These are phyloP conservation scores for Vulpes ferrilata DNA, from an alignment of 2,113 vertebrate species.

Conservation along the genomic window DNA sequence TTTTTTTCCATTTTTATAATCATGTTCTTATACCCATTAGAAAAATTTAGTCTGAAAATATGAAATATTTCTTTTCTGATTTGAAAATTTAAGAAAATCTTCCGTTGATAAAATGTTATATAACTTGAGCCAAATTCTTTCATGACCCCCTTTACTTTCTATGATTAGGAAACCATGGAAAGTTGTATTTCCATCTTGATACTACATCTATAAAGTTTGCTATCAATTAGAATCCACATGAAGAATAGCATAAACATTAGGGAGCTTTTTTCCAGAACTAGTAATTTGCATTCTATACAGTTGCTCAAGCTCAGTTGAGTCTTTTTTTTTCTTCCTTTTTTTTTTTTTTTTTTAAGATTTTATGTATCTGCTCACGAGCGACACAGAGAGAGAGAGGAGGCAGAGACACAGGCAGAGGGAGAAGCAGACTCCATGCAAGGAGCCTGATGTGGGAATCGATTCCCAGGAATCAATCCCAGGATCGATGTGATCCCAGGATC, in stretches of 20 bases:
- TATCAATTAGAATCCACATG: constrained; percentile 16
- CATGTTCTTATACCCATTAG: neutral
- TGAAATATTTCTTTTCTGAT: constrained; percentile 1
- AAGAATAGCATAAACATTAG: constrained; percentile 4
- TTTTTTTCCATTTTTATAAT: constrained; percentile 38
- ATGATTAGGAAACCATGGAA: constrained; percentile 10
- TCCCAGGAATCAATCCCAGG: no score
- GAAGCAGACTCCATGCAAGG: no score
- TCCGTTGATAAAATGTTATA: constrained; percentile 34
- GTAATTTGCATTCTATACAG: neutral
- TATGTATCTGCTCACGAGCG: no score
- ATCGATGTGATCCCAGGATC: no score
- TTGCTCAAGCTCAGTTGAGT: neutral
- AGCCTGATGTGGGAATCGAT: no score
- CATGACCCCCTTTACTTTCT: constrained; percentile 8
- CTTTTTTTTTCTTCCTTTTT: no score
- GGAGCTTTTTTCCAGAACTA: constrained; percentile 24
- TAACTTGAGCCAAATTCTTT: constrained; percentile 41
- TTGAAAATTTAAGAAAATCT: constrained; percentile 62
- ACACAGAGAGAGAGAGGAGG: no score
- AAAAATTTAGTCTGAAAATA: constrained; percentile 26
- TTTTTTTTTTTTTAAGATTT: no score
- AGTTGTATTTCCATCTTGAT: neutral
- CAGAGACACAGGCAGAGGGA: no score
- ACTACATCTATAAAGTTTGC: neutral